phyloP scores from a whole-genome alignment of 2,797 vertebrate species.

The Chromis chromis region DNA sequence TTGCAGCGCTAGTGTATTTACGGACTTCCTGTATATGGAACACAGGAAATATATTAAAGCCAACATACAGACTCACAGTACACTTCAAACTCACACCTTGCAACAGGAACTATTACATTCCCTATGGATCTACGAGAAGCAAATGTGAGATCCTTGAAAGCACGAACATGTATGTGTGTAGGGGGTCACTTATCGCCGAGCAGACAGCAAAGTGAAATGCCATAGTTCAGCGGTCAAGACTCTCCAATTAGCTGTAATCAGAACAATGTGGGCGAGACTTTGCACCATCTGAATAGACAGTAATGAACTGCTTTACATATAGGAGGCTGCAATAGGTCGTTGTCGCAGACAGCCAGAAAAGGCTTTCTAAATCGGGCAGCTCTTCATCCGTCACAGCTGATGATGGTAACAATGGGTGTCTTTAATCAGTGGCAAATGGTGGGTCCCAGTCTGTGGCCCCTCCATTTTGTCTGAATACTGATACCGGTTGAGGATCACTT shows the following conservation, averaged over 20 bases:
- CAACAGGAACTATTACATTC: background rate
- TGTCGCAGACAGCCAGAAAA: background rate
- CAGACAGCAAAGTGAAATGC: slow-evolving; percentile 42
- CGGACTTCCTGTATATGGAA: slow-evolving; percentile 1
- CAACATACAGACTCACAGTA: slow-evolving; percentile 14
- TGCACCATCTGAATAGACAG: slow-evolving; percentile 43
- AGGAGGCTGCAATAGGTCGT: slow-evolving; percentile 14
- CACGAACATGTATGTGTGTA: background rate
- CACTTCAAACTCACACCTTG: background rate
- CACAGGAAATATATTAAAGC: slow-evolving; percentile 20
- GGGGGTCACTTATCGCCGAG: slow-evolving; percentile 31
- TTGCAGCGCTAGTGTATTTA: slow-evolving; percentile 9
- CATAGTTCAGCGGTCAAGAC: slow-evolving; percentile 55
- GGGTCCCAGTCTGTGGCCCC: background rate
- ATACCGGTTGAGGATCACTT: background rate
- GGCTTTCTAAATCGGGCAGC: background rate
- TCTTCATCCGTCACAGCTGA: slow-evolving; percentile 30
- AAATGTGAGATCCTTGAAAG: background rate
- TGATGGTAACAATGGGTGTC: slow-evolving; percentile 24
- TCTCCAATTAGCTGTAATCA: slow-evolving; percentile 67
- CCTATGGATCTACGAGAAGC: slow-evolving; percentile 13
- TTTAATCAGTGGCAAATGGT: slow-evolving; percentile 30
- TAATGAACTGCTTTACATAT: slow-evolving; percentile 60
- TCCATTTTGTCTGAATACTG: background rate
- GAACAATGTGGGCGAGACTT: slow-evolving; percentile 30